Evolutionary conservation across 1,140 invertebrate genomes (phyloP).

Genomic region (Littorina saxatilis): DNA sequence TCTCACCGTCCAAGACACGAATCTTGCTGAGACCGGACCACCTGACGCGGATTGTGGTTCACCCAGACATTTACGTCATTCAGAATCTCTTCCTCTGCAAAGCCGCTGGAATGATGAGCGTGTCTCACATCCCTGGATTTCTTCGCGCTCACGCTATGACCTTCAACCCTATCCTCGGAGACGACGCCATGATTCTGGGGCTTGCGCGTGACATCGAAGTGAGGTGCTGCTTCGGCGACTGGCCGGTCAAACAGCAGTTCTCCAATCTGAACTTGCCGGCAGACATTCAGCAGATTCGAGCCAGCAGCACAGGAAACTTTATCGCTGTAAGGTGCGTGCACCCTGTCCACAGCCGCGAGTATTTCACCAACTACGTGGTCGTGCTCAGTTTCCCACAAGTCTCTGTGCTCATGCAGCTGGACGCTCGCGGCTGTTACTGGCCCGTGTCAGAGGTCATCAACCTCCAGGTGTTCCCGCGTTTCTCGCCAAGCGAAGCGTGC

Average conservation of each 20-base stretch:
- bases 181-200: conserved; percentile 46
- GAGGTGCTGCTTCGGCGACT: conserved; percentile 41
- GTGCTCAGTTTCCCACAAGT: conserved; percentile 52
- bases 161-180: conserved; percentile 55
- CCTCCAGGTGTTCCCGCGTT: conserved; percentile 65
- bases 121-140: conserved; percentile 41
- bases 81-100: conserved; percentile 49
- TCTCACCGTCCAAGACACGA: conserved; percentile 56
- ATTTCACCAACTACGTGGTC: conserved; percentile 54
- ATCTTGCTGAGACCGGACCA: conserved; percentile 62
- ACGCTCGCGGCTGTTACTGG: conserved; percentile 65
- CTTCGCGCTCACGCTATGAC: conserved; percentile 51
- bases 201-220: conserved; percentile 49
- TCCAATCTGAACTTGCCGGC: conserved; percentile 52
- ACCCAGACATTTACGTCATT: conserved; percentile 58
- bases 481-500: conserved; percentile 60
- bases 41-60: conserved; percentile 53
- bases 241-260: conserved; percentile 42
- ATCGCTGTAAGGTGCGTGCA: conserved; percentile 58
- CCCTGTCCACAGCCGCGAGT: conserved; percentile 59
- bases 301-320: conserved; percentile 59
- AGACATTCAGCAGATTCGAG: conserved; percentile 59
- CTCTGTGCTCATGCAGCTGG: conserved; percentile 55
- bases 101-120: conserved; percentile 33
- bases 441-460: conserved; percentile 66